phyloP scores from a whole-genome alignment of 1,140 invertebrate species.

The Trypoxylus dichotomus region DNA sequence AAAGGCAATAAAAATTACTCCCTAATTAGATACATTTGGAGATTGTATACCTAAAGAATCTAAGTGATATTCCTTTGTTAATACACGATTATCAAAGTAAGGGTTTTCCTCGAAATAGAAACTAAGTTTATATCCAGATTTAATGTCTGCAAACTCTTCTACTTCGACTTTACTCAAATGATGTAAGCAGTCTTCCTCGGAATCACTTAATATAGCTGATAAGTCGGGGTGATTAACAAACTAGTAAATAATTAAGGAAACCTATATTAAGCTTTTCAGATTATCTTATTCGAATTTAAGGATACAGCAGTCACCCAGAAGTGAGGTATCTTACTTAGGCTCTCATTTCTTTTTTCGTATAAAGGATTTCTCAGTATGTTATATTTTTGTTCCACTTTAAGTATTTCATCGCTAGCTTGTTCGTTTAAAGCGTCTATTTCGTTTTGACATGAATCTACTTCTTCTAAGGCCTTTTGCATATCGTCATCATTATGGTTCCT shows the following conservation, averaged over 20 bases:
- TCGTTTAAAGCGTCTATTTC: slow-evolving; percentile 82
- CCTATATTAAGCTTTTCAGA: neutral
- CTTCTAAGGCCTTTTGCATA: slow-evolving; percentile 61
- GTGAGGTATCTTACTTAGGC: slow-evolving; percentile 86
- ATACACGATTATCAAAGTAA: slow-evolving; percentile 80
- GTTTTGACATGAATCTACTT: slow-evolving; percentile 79
- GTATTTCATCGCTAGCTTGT: slow-evolving; percentile 86
- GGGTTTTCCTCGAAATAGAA: slow-evolving; percentile 82
- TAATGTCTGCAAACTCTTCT: slow-evolving; percentile 89
- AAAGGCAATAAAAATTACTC: neutral
- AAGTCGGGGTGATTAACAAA: slow-evolving; percentile 81
- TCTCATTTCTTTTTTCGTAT: slow-evolving; percentile 81
- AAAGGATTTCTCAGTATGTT: slow-evolving; percentile 84
- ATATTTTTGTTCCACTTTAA: slow-evolving; percentile 91
- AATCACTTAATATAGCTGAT: slow-evolving; percentile 78
- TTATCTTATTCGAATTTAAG: slow-evolving; percentile 38
- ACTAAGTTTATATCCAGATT: slow-evolving; percentile 84
- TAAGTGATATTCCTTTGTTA: slow-evolving; percentile 81
- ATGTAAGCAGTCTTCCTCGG: slow-evolving; percentile 86
- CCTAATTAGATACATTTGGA: neutral
- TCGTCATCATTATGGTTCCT: slow-evolving; percentile 36
- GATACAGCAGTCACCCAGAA: slow-evolving; percentile 90
- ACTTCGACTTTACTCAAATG: slow-evolving; percentile 82
- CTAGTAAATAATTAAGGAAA: slow-evolving; percentile 5
- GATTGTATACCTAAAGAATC: slow-evolving; percentile 60